phyloP scores from a whole-genome alignment of 1,140 invertebrate species.

The Aphaenogaster rudis region DNA sequence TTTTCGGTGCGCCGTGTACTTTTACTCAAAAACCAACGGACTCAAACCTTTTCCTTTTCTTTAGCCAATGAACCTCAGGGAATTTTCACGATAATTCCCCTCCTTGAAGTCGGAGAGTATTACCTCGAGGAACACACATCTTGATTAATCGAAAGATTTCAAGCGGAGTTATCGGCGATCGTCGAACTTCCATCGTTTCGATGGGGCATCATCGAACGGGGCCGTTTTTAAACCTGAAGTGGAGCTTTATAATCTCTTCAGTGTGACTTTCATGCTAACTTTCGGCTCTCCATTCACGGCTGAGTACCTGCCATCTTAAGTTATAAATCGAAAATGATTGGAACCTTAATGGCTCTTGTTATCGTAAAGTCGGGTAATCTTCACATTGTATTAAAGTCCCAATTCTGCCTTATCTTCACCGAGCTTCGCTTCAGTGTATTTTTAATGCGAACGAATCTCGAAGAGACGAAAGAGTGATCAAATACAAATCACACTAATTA shows the following conservation, averaged over 20 bases:
- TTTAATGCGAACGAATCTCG: background rate
- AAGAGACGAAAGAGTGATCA: background rate
- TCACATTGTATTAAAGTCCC: conserved; percentile 1
- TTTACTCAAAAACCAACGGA: background rate
- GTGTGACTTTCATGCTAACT: conserved; percentile 13
- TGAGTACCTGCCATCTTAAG: conserved; percentile 10
- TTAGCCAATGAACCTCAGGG: background rate
- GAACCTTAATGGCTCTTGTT: conserved; percentile 24
- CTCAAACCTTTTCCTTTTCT: background rate
- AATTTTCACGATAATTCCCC: conserved; percentile 32
- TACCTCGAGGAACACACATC: conserved; percentile 5
- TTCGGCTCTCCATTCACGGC: background rate
- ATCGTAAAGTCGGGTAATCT: conserved; percentile 36
- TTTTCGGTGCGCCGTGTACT: conserved; percentile 7
- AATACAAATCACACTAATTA: conserved; percentile 8
- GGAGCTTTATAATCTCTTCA: background rate
- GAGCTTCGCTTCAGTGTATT: background rate
- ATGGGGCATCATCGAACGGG: background rate
- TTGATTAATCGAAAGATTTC: conserved; percentile 33
- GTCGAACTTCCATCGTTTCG: conserved; percentile 10
- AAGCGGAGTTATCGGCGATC: conserved; percentile 13
- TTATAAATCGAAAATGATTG: conserved; percentile 29
- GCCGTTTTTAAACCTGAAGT: background rate
- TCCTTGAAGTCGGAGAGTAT: background rate
- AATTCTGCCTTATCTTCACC: conserved; percentile 11